Evolutionary conservation across 2,113 vertebrate species (phyloP), one percentile per base, ranked within the genome.

Genomic region (Vicugna pacos): DNA sequence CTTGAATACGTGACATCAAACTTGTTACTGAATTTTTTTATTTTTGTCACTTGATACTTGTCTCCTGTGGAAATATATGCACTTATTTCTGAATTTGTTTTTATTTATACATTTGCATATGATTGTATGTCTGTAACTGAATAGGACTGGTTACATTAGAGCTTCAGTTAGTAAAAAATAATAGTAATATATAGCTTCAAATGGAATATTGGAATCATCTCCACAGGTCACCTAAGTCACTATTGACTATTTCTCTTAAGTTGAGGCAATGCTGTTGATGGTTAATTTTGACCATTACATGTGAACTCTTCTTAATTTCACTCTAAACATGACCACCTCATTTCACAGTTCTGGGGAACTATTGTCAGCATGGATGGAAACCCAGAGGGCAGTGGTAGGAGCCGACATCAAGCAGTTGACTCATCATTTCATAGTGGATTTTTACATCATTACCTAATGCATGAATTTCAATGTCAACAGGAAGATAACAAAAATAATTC

Each of bases 11-110:
- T 26, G 11, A 60, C 38, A 60, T n/a, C 38, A n/a, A 30, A 24
- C 0, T 11, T 17, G n/a, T 65, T 83, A 58, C 79, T 83, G 60
- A 58, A 32, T 77, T 58, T 3, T 69, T 84, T 76, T 42, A 10
- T 13, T 48, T 91, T 85, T 69, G 32, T 77, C 87, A 70, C 75
- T 58, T 94, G 50, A 90, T 3, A 92, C 4, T 48, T 90, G 0
- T 90, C 30, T 91, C 19, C 81, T 80, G 24, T 20, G 70, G n/a
- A 95, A 92, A 48, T 3, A 0, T 38, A 67, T 28, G 0, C 22
- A 73, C 26, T 84, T 83, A 64, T 58, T 82, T 95, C 50, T 97
- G 64, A 69, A 85, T 26, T 38, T 91, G 14, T 80, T 91, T 69
- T 58, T 50, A 56, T 24, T 56, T 85, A 56, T 75, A 35, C 3